Evolutionary conservation across 2,888 invertebrate species (phyloP), one percentile per base, ranked within the genome.

Genomic region (Diarsia brunnea): DNA sequence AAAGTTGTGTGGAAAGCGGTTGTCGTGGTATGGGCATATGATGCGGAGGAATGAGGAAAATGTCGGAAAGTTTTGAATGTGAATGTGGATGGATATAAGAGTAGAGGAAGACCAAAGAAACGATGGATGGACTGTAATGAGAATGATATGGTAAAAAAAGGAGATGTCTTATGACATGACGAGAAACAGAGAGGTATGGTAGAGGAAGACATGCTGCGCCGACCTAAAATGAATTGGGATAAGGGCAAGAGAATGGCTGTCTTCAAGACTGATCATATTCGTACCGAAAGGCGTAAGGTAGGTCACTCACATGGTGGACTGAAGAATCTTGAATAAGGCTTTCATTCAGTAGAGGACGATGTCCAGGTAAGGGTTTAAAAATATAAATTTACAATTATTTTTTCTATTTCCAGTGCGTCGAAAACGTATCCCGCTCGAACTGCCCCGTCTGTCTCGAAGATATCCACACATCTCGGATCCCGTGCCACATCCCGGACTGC

Each of bases 401-500:
- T 43, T 45, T 47, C 14, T 11, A n/a, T 1, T 60, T 65, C 43
- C 95, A 99, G 98, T 99, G 99, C 90, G 98, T 99, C 12, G 99
- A 98, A 94, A 98, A 98, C 90, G 98, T 98, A 51, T 98, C 98
- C 21, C 97, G 98, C 12, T 97, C 98, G 11, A 98, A 98, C 95
- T 99, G 99, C 92, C 98, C 99, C 0, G 98, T 99, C 53, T 99
- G 99, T 90, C 95, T 98, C 81, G 99, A 99, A 86, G 98, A 99
- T 93, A 98, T 99, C 89, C 99, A 99, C 95, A 98, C 99, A 21
- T 99, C 99, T 14, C 97, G 99, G 82, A 98, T 98, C 91, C 98
- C 98, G 69, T 98, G 98, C 94, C 98, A 98, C 96, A 98, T 99
- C 94, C 99, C 99, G 11, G 97, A 98, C 92, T 99, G 99, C 94